phyloP scores from a whole-genome alignment of 2,888 invertebrate species.

The Chloroclysta siterata region DNA sequence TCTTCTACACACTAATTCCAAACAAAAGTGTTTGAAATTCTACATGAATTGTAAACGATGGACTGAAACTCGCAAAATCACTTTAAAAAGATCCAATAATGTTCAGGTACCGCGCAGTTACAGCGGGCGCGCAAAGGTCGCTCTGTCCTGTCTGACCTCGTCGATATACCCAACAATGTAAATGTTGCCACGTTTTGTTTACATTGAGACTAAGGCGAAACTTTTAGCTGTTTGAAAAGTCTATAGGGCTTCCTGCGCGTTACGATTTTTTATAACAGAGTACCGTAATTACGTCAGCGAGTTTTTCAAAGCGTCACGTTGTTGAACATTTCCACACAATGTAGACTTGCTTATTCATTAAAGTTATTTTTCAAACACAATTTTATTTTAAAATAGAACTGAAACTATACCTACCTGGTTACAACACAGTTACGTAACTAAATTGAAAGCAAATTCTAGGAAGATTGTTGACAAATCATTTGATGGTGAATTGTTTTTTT shows the following conservation, averaged over 20 bases:
- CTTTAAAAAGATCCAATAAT: conserved; percentile 24
- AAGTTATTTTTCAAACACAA: no score
- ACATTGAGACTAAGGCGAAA: conserved; percentile 14
- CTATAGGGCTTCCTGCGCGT: neutral
- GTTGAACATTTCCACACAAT: no score
- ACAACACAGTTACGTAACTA: no score
- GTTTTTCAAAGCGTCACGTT: neutral
- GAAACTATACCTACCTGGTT: no score
- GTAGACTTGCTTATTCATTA: no score
- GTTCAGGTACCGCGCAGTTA: conserved; percentile 42
- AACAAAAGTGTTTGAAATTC: neutral
- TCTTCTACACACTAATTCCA: neutral
- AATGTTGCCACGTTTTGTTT: conserved; percentile 22
- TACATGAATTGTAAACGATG: conserved; percentile 3
- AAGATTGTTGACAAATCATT: no score
- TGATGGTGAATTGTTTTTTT: no score
- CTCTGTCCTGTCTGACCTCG: conserved; percentile 41
- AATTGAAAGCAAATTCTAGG: no score
- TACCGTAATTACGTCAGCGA: neutral
- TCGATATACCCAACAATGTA: conserved; percentile 22
- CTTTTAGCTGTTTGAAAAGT: conserved; percentile 9
- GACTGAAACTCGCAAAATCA: conserved; percentile 15
- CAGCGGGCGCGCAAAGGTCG: conserved; percentile 41
- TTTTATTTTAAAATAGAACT: no score
- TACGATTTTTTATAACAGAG: neutral